phyloP scores from a whole-genome alignment of 2,888 invertebrate genomes.

The Catocala sponsa region DNA sequence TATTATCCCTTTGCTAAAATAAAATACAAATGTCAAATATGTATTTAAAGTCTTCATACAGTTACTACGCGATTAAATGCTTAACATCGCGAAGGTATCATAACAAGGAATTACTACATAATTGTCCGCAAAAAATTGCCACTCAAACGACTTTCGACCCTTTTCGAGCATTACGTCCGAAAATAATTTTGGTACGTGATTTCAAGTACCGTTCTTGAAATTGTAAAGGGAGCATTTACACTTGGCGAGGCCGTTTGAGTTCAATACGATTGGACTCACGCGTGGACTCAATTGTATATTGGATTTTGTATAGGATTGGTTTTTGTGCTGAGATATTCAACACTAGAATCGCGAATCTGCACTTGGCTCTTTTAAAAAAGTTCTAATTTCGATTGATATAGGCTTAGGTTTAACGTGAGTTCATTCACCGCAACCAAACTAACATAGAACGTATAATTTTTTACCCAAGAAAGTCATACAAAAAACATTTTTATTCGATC shows the following conservation, averaged over 20 bases:
- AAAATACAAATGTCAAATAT: background rate
- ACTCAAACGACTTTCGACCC: conserved; percentile 34
- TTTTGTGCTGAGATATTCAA: no score
- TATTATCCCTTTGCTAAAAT: background rate
- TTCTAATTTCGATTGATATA: no score
- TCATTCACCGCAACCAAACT: no score
- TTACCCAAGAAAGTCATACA: no score
- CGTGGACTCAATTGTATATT: no score
- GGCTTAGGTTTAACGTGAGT: no score
- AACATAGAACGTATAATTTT: no score
- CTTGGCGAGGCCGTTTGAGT: background rate
- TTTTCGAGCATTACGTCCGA: conserved; percentile 50
- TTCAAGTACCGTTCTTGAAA: conserved; percentile 58
- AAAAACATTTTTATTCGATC: no score
- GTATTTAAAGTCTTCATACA: conserved; percentile 14
- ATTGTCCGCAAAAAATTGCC: conserved; percentile 24
- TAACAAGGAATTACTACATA: conserved; percentile 23
- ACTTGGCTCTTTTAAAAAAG: no score
- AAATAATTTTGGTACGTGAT: conserved; percentile 54
- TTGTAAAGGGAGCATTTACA: conserved; percentile 48
- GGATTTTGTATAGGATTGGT: no score
- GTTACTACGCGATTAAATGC: conserved; percentile 21
- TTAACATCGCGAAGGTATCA: conserved; percentile 23
- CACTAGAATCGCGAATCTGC: no score
- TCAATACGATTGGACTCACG: background rate